Percentiles rank a stretch among this genome's conserved stretches.
Evolutionary conservation across 2,888 invertebrate genomes (phyloP).

Genomic region (Megastigmus dorsalis): DNA sequence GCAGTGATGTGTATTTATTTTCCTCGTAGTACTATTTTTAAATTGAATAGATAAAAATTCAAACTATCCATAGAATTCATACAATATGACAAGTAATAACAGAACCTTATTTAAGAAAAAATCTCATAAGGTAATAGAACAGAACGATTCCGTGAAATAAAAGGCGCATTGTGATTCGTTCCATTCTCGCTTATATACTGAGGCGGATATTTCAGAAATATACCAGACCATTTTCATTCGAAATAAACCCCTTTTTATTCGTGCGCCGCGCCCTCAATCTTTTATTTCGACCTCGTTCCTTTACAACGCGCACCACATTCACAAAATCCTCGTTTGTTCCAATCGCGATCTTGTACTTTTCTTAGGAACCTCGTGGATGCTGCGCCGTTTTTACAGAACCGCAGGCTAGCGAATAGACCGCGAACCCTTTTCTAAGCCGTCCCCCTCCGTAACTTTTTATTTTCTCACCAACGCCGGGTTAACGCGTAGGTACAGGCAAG

Average conservation of each 20-base stretch:
- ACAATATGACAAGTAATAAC: no score
- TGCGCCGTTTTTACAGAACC: neutral
- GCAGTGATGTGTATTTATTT: no score
- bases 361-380: neutral
- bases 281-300: slow-evolving; percentile 18
- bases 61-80: no score
- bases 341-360: slow-evolving; percentile 6
- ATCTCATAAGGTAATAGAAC: no score
- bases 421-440: neutral
- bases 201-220: no score
- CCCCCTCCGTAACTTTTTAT: slow-evolving; percentile 37
- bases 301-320: neutral
- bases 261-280: neutral
- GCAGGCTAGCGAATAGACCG: neutral
- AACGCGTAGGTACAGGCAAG: neutral
- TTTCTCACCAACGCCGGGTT: neutral
- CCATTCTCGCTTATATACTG: neutral
- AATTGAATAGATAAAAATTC: no score
- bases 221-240: neutral
- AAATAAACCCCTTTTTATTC: slow-evolving; percentile 3
- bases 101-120: no score
- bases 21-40: no score
- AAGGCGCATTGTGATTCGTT: neutral
- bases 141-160: no score
- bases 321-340: slow-evolving; percentile 28